Evolutionary conservation across 2,113 vertebrate genomes (phyloP).

Genomic region (Pseudolaguvia tuberculata): DNA sequence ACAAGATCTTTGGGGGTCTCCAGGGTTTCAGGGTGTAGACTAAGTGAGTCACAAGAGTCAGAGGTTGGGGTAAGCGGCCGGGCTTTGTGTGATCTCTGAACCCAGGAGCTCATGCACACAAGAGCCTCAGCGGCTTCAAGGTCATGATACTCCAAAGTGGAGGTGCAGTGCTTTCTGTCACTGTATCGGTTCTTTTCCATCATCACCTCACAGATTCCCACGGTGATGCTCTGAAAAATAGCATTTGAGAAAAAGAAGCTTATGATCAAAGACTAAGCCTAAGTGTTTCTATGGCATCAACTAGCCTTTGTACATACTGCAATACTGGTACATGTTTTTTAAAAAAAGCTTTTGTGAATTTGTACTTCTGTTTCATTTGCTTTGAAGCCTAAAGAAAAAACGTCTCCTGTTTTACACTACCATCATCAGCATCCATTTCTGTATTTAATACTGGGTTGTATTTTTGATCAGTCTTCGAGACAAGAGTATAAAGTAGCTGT

Average conservation of each 20-base stretch:
- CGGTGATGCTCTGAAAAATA: constrained; percentile 69
- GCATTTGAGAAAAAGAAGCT: not conserved
- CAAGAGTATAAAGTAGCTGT: not conserved
- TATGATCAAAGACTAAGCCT: not conserved
- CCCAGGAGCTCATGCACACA: constrained; percentile 97
- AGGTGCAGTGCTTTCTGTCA: constrained; percentile 72
- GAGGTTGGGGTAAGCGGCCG: constrained; percentile 91
- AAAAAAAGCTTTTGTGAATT: not conserved
- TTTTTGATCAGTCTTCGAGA: not conserved
- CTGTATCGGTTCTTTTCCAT: constrained; percentile 76
- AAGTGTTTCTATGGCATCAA: not conserved
- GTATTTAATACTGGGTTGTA: not conserved
- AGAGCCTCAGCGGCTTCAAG: constrained; percentile 92
- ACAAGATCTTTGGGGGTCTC: constrained; percentile 81
- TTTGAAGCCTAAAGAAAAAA: not conserved
- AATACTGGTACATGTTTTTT: not conserved
- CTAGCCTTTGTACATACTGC: not conserved
- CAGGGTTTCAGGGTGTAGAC: constrained; percentile 58
- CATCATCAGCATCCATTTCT: not conserved
- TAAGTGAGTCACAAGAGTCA: constrained; percentile 86
- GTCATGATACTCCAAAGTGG: constrained; percentile 81
- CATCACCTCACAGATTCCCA: constrained; percentile 72
- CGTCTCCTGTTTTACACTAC: not conserved
- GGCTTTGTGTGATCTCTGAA: constrained; percentile 77
- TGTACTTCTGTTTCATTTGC: not conserved